Evolutionary conservation across 2,888 invertebrate genomes (phyloP).

Genomic region (Nymphalis polychloros): DNA sequence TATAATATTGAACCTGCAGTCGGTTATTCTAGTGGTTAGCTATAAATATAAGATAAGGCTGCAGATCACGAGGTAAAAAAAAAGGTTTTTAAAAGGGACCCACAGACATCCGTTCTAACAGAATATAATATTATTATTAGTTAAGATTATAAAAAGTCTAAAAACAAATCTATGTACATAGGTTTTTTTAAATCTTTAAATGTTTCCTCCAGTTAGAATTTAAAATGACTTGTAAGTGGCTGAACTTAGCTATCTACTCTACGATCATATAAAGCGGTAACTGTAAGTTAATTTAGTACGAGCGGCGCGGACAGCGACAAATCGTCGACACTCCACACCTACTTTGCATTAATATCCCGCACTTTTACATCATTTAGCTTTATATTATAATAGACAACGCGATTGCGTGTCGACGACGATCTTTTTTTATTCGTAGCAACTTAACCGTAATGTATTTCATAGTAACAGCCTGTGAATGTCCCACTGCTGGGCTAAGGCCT

Average conservation of each 20-base stretch:
- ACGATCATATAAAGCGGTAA: constrained; percentile 22
- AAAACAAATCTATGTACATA: background rate
- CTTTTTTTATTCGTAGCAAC: constrained; percentile 21
- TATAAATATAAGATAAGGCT: too few relatives aligned
- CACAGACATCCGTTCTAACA: too few relatives aligned
- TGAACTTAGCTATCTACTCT: constrained; percentile 10
- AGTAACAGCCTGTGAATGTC: too few relatives aligned
- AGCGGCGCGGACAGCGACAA: constrained; percentile 46
- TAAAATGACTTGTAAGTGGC: background rate
- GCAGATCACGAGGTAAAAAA: too few relatives aligned
- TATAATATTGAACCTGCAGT: background rate
- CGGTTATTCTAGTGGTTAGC: too few relatives aligned
- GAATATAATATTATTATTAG: too few relatives aligned
- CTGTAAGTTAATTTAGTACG: constrained; percentile 47
- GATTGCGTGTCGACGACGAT: constrained; percentile 39
- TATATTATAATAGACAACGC: constrained; percentile 41
- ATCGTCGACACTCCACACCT: constrained; percentile 47
- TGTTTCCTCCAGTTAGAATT: background rate
- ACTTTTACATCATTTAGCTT: constrained; percentile 44
- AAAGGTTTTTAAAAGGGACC: too few relatives aligned
- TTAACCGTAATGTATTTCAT: background rate
- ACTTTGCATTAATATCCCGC: constrained; percentile 47
- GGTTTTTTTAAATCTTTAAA: background rate
- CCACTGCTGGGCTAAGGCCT: too few relatives aligned
- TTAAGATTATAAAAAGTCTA: too few relatives aligned